Percentiles rank a stretch among this genome's conserved stretches.
These are phyloP conservation scores for Falco biarmicus DNA, from an alignment of 2,797 vertebrate species.

Conservation along the genomic window DNA sequence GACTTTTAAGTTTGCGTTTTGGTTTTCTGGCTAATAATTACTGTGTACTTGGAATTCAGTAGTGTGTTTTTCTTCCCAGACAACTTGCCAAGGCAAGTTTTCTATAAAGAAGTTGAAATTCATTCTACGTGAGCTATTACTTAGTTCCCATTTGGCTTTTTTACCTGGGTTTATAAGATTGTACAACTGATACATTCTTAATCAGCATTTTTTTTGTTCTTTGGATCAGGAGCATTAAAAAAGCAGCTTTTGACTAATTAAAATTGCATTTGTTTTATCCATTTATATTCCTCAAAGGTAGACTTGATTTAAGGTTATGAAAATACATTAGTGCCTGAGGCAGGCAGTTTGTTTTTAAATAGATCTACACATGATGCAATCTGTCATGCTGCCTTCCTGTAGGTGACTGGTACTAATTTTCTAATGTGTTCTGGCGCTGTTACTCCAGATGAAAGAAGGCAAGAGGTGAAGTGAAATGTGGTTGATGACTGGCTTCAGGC, in stretches of 20 bases:
- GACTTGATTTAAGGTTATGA: not conserved
- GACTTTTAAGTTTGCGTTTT: not conserved
- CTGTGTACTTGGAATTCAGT: not conserved
- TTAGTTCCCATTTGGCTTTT: slow-evolving; percentile 13
- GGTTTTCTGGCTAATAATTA: not conserved
- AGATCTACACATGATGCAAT: not conserved
- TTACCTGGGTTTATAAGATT: not conserved
- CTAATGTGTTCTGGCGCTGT: not conserved
- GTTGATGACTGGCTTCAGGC: not conserved
- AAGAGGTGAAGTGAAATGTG: not conserved
- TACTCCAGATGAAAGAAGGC: not conserved
- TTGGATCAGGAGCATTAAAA: not conserved
- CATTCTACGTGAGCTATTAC: not conserved
- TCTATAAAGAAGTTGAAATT: slow-evolving; percentile 1
- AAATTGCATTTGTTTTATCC: not conserved
- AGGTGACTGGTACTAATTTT: not conserved
- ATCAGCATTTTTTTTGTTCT: not conserved
- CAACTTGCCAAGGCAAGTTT: not conserved
- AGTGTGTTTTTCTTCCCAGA: not conserved
- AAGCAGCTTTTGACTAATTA: not conserved
- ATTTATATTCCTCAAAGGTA: not conserved
- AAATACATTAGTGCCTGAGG: not conserved
- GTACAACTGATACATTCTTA: not conserved
- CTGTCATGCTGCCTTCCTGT: not conserved
- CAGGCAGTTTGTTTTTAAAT: not conserved